These are phyloP conservation scores for Drosophila pruinosa DNA, from an alignment of 1,140 invertebrate species.

Conservation along the genomic window DNA sequence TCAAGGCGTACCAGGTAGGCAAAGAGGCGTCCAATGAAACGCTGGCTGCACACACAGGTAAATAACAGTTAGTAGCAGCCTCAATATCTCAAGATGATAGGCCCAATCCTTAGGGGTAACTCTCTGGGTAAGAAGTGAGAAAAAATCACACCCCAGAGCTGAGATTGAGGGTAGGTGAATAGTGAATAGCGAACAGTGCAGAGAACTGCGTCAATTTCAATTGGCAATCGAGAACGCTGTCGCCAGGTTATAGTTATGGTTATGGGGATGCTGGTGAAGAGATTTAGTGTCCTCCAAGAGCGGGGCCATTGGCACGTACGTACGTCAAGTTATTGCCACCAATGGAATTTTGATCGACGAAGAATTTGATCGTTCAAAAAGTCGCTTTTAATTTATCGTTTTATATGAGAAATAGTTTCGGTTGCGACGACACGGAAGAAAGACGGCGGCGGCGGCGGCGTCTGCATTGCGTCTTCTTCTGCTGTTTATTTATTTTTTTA, in stretches of 20 bases:
- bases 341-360: constrained; percentile 83
- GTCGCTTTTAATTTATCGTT: constrained; percentile 82
- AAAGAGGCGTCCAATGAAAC: constrained; percentile 53
- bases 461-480: constrained; percentile 36
- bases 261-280: constrained; percentile 4
- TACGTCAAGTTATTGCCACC: constrained; percentile 77
- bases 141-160: constrained; percentile 52
- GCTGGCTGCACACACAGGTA: constrained; percentile 44
- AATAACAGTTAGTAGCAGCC: constrained; percentile 25
- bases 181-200: constrained; percentile 13
- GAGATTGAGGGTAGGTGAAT: constrained; percentile 51
- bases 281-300: background rate
- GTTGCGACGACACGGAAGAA: constrained; percentile 37
- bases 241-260: constrained; percentile 12
- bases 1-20: constrained; percentile 47
- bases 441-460: constrained; percentile 43
- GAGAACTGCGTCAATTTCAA: background rate
- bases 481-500: background rate
- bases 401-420: constrained; percentile 82
- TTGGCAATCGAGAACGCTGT: constrained; percentile 4
- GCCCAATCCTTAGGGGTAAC: constrained; percentile 41
- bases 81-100: constrained; percentile 52
- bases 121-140: background rate
- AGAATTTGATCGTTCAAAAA: constrained; percentile 82
- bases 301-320: constrained; percentile 73